Evolutionary conservation across 2,797 vertebrate genomes (phyloP), one percentile per base, ranked within the genome.

Genomic region (Glossophaga mutica): DNA sequence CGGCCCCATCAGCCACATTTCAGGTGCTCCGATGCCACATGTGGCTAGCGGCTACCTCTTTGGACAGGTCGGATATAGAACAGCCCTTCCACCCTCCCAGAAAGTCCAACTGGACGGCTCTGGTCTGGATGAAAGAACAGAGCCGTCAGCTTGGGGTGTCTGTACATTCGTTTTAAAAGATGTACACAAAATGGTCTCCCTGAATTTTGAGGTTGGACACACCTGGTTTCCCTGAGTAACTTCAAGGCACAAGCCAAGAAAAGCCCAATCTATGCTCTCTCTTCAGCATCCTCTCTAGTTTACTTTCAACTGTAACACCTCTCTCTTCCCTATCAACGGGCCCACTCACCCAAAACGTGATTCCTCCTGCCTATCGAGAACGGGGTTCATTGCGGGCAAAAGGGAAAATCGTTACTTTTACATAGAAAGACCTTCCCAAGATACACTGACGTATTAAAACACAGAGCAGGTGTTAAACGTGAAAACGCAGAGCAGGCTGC

Each of bases 131-230:
- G 52, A 44, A 86, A 71, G 68, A 73, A 59, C 19, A 46, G 65
- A 68, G 55, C 32, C 42, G 2, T 81, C 90, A 50, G 73, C 83
- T 34, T 9, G n/a, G 50, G 57, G 39, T 22, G 34, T 44, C 14
- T 52, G 68, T 68, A 90, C 7, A 11, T 67, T 74, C 86, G 42
- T 68, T 87, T 96, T 67, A 42, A 37, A 68, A 91, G 37, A 46
- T 22, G 39, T 50, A 55, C 19, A 32, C 42, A 50, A 44, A 78
- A 62, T 34, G 16, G 48, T 44, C 87, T 77, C 18, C 18, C 39
- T 62, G 48, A 71, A 93, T 57, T 84, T 62, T 32, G 24, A 34
- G 12, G 9, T 62, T 70, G 26, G 21, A 39, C 7, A 79, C 16
- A 90, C 29, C 6, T 37, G 7, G 34, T 68, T 74, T 76, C 74